phyloP scores from a whole-genome alignment of 2,888 invertebrate species.

The Zhuqinia jingwanae region DNA sequence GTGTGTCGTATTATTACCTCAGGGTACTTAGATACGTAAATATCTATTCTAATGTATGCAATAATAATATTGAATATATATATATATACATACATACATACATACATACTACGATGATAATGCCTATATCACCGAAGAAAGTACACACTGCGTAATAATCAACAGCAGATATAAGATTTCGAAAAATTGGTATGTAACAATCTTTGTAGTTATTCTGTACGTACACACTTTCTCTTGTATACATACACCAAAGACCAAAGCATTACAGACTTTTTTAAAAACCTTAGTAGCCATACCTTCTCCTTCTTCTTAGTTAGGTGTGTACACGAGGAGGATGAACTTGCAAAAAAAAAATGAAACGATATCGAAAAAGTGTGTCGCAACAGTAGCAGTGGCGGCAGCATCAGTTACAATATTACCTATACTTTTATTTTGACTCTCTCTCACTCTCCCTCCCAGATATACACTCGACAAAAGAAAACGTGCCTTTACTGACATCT shows the following conservation, averaged over 20 bases:
- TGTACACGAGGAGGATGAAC: conserved; percentile 1
- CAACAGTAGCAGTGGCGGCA: neutral
- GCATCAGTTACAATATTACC: conserved; percentile 13
- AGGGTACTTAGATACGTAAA: no score
- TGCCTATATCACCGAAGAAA: neutral
- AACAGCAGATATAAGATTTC: conserved; percentile 16
- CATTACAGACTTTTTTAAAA: conserved; percentile 24
- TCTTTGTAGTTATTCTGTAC: conserved; percentile 57
- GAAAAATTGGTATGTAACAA: conserved; percentile 15
- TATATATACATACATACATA: no score
- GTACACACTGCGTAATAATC: neutral
- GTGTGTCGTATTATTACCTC: conserved; percentile 34
- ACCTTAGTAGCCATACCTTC: no score
- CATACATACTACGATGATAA: no score
- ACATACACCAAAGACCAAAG: neutral
- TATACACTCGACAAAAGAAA: no score
- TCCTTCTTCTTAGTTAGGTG: neutral
- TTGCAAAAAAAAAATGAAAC: neutral
- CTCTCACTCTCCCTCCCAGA: neutral
- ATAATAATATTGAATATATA: no score
- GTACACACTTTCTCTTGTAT: neutral
- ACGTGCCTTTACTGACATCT: neutral
- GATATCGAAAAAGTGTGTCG: conserved; percentile 15
- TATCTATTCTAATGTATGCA: no score
- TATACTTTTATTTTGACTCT: conserved; percentile 1